Conservation (phyloP, 2,113 vertebrate genomes). For the Serinus canaria region DNA sequence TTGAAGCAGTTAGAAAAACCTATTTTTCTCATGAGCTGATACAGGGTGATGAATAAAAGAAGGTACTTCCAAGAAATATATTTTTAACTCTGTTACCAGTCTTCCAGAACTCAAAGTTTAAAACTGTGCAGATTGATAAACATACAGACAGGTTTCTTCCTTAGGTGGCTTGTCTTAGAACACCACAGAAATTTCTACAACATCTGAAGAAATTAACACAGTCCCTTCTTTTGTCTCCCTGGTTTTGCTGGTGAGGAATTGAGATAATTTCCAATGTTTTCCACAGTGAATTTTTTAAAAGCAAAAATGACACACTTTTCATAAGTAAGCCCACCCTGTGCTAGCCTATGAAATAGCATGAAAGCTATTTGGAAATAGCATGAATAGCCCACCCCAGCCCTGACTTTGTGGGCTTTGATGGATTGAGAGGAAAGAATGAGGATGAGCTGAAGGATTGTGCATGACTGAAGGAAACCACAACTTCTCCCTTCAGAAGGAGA, state of each 20-base stretch:
- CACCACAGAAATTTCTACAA: not conserved
- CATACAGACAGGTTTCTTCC: not conserved
- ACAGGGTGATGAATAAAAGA: not conserved
- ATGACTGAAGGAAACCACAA: not conserved
- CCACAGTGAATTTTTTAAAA: not conserved
- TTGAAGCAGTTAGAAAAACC: not conserved
- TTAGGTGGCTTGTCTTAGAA: not conserved
- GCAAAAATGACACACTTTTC: not conserved
- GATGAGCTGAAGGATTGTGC: not conserved
- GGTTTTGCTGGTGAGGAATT: not conserved
- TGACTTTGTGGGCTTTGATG: not conserved
- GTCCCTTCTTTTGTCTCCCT: not conserved
- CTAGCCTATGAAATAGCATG: not conserved
- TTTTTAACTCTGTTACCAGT: slow-evolving; percentile 11
- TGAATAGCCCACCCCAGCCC: not conserved
- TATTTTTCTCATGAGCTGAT: not conserved
- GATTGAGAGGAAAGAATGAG: not conserved
- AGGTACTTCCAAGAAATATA: not conserved
- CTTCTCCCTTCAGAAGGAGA: not conserved
- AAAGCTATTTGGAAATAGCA: not conserved
- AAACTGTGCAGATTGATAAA: slow-evolving; percentile 8
- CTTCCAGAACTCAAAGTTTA: not conserved
- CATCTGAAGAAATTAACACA: not conserved
- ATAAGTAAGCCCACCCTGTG: not conserved
- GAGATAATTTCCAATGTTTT: not conserved